Base-by-base conservation (phyloP, 2,888 invertebrate genomes). In the Leptogaster cylindrica region DNA sequence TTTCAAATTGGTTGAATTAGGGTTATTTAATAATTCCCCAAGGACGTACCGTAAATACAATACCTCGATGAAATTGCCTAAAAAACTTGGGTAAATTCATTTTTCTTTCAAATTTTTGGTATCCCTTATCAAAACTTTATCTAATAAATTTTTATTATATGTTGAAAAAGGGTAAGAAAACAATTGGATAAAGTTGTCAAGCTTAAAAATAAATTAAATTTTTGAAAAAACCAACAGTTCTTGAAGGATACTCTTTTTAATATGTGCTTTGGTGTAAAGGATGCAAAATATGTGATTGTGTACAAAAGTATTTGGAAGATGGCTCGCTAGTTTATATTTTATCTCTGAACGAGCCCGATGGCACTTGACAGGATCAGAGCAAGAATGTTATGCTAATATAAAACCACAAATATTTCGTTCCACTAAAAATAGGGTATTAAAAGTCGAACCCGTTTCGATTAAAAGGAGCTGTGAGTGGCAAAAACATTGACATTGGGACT, bases 381-480 rank as follows among this genome's bases (percentile, higher is more conserved):
- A 12, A 16, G 12, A 48, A 23, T 48, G 25, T 3, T 48, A 25
- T 23, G 48, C 25, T 25, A 12, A 48, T 48, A 48, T 48, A 12
- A 25, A 41, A 41, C 16, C 3, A 16, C 14, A 16, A 18, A 7
- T 2, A 41, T 10, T 31, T 31, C 41, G 18, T 41, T 16, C 18
- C 18, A 41, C 31, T 23, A 8, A 7, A 25, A 25, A 5, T 48
- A 12, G 8, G 16, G 44, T 25, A 61, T 61, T 61, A 61, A 61
- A 61, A 61, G 61, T 61, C 61, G 44, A 44, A 41, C 61, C 41
- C 44, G 28, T 61, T 44, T 61, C 61, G 61, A 61, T 61, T 61
- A 61, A 61, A 61, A 61, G 28, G 61, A 61, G n/a, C 44, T 12
- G 18, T 18, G 6, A 10, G 10, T 8, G 51, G 7, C 41, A 14